A percentile compares a stretch with the other conserved stretches of the same genome.
phyloP scores from a whole-genome alignment of 2,113 vertebrate species.

The Chauna torquata region DNA sequence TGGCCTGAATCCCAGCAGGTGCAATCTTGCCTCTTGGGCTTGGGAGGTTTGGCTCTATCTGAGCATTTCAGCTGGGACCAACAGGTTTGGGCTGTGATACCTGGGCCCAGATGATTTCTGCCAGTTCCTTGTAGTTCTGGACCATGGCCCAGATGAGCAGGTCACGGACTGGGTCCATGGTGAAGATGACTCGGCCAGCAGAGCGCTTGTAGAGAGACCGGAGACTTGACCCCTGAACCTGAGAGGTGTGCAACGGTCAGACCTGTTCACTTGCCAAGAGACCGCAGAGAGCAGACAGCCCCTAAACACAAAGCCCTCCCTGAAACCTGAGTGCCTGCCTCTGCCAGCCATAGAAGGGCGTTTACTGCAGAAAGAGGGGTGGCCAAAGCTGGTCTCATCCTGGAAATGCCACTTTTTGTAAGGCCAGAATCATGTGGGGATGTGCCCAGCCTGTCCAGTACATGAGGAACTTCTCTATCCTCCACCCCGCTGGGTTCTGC shows the following conservation, averaged over 20 bases:
- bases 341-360: not conserved
- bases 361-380: not conserved
- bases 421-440: not conserved
- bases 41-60: not conserved
- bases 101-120: conserved; percentile 93
- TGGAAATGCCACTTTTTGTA: not conserved
- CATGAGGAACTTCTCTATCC: not conserved
- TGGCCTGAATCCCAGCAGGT: not conserved
- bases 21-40: not conserved
- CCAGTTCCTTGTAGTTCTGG: conserved; percentile 89
- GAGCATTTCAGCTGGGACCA: not conserved
- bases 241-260: not conserved
- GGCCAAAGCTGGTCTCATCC: not conserved
- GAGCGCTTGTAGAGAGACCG: conserved; percentile 69
- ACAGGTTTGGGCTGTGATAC: conserved; percentile 62
- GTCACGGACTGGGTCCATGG: conserved; percentile 81
- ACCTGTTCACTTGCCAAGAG: too few relatives aligned
- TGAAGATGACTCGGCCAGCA: conserved; percentile 52
- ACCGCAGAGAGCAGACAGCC: not conserved
- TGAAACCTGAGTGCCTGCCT: not conserved
- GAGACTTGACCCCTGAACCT: conserved; percentile 74
- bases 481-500: not conserved
- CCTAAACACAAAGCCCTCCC: not conserved
- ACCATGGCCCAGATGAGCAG: conserved; percentile 94
- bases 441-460: not conserved